These are phyloP conservation scores for Sphyrna mokarran DNA, from an alignment of 2,113 vertebrate genomes.

Conservation along the genomic window DNA sequence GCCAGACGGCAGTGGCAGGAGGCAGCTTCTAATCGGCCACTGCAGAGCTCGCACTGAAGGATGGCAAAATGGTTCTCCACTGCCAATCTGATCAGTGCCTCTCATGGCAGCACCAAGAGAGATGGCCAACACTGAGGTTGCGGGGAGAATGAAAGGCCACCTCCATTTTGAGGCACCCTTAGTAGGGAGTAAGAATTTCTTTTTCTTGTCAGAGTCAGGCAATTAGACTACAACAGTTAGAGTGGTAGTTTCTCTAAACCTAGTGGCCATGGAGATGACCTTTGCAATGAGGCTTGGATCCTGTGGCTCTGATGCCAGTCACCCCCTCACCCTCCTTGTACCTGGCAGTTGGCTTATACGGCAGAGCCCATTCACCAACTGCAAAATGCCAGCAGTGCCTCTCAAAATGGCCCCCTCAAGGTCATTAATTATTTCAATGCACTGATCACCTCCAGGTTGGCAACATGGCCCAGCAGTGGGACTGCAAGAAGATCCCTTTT, in stretches of 20 bases:
- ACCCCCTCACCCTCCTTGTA: no score
- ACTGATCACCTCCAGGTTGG: not conserved
- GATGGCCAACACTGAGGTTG: not conserved
- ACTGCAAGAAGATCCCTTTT: not conserved
- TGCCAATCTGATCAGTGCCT: no score
- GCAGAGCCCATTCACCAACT: no score
- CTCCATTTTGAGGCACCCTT: not conserved
- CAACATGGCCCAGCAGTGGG: not conserved
- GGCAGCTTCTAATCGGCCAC: no score
- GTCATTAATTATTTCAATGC: no score
- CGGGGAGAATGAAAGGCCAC: no score
- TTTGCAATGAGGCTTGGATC: not conserved
- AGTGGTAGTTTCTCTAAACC: not conserved
- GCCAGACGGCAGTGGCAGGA: no score
- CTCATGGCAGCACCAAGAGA: not conserved
- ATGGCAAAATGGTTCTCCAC: no score
- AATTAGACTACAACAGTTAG: not conserved
- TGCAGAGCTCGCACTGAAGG: no score
- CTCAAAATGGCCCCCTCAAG: not conserved
- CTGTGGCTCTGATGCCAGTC: not conserved
- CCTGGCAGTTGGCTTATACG: not conserved
- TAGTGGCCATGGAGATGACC: not conserved
- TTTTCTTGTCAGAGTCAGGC: not conserved
- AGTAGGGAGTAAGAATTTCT: not conserved
- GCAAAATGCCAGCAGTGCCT: not conserved